Base-by-base conservation (phyloP, 1,140 invertebrate species). In the Nylanderia fulva region DNA sequence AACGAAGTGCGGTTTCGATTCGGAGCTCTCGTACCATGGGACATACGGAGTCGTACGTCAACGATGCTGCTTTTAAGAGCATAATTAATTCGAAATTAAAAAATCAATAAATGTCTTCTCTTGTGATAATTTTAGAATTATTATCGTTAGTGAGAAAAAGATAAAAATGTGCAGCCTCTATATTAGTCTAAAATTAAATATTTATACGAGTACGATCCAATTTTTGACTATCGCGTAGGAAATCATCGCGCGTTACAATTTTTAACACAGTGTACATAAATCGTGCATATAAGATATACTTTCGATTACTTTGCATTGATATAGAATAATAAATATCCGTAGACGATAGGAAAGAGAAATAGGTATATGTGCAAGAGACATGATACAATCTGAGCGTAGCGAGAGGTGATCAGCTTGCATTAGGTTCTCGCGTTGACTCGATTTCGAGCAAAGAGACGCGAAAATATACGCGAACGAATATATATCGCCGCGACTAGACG, bases 1-100 rank as follows among this genome's bases (percentile, higher is more conserved):
- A 60, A 64, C 45, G 61, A 86, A 82, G 63, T 76, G 58, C 69
- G 58, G 54, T 58, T 89, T 90, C 76, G 60, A 61, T 36, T 85
- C 66, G 72, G 60, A 86, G 71, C 52, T 80, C 45, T 80, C 71
- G 60, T 77, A 91, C 92, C 92, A 92, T 92, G 92, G 92, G 92
- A 92, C 91, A 92, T 92, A 91, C 91, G 87, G 64, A 61, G 9
- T 63, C 54, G 63, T 66, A 33, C 29, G 27, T 85, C 45, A 64
- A 76, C 45, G 7, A 21, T 33, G 71, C 13, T 60, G 54, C 7
- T 75, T 13, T 45, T 27, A 60, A 42, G 42, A 27, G n/a, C n/a
- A n/a, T n/a, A n/a, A n/a, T n/a, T n/a, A n/a, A 64, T 2, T 64
- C 6, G 15, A 66, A 56, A 3, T 63, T 1, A 33, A 33, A 42